Percentiles rank a stretch among this genome's conserved stretches.
phyloP scores from a whole-genome alignment of 2,113 vertebrate genomes.

The Onychostoma macrolepis region DNA sequence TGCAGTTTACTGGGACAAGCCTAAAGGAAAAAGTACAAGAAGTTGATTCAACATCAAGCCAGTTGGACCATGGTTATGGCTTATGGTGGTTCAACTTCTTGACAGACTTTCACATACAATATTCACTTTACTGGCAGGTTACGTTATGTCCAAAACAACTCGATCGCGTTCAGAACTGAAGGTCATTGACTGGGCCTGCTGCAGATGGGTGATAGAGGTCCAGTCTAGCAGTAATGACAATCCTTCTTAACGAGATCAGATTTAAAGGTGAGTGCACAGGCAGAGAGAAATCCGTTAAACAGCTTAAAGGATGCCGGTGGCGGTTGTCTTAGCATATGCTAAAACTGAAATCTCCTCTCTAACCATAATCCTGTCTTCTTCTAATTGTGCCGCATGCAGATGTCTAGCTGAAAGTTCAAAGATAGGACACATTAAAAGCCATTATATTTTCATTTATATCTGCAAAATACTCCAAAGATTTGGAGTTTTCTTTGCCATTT shows the following conservation, averaged over 20 bases:
- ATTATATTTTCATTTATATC: not conserved
- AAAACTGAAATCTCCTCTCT: not conserved
- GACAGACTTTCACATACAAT: not conserved
- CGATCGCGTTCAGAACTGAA: not conserved
- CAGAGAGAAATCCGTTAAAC: constrained; percentile 38
- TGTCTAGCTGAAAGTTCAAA: constrained; percentile 3
- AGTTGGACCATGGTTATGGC: not conserved
- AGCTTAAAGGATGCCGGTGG: not conserved
- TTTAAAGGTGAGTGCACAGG: not conserved
- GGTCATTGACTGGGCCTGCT: not conserved
- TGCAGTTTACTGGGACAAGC: not conserved
- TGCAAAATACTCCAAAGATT: not conserved
- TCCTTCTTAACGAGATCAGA: constrained; percentile 39
- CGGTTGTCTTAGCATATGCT: not conserved
- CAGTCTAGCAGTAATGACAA: constrained; percentile 28
- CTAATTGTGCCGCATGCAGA: not conserved
- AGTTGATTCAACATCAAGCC: not conserved
- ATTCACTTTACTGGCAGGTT: not conserved
- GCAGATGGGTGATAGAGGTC: constrained; percentile 22
- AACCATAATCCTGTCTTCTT: constrained; percentile 26
- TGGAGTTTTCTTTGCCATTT: not conserved
- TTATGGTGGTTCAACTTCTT: not conserved
- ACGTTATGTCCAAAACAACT: not conserved
- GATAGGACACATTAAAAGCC: not conserved
- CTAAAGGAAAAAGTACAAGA: constrained; percentile 5